Percentiles rank a stretch among this genome's conserved stretches.
These are phyloP conservation scores for Megaceryle alcyon DNA, from an alignment of 2,797 vertebrate species.

Conservation along the genomic window DNA sequence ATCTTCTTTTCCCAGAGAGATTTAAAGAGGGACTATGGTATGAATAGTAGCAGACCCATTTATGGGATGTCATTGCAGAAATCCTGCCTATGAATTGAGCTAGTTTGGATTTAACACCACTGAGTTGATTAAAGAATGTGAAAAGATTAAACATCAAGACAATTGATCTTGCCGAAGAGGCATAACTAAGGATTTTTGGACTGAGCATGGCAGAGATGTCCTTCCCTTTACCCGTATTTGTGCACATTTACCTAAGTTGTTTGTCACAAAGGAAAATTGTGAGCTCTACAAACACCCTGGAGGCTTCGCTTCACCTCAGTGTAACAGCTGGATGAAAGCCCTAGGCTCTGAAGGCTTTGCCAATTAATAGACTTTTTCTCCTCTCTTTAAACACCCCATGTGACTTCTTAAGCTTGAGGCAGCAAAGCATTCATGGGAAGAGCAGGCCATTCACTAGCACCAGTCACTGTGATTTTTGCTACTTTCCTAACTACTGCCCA, in stretches of 20 bases:
- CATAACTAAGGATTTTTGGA: neutral
- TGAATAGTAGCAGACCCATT: neutral
- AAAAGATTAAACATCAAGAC: neutral
- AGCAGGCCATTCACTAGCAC: neutral
- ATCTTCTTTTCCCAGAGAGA: neutral
- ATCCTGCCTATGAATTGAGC: neutral
- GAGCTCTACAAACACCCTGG: neutral
- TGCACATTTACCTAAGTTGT: neutral
- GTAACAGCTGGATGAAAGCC: slow-evolving; percentile 7
- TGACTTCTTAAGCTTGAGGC: slow-evolving; percentile 35
- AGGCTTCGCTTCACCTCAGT: neutral
- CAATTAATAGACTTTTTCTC: slow-evolving; percentile 18
- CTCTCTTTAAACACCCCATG: neutral
- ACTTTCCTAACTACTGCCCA: neutral
- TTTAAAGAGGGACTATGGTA: neutral
- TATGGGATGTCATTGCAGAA: neutral
- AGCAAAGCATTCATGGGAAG: neutral
- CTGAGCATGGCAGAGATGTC: neutral
- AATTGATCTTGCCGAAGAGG: neutral
- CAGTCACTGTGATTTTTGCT: slow-evolving; percentile 33
- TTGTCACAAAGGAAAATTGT: neutral
- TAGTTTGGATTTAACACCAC: slow-evolving; percentile 3
- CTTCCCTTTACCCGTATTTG: neutral
- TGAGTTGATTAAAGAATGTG: neutral
- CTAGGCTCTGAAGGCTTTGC: neutral